Percentiles rank a stretch among this genome's conserved stretches.
phyloP scores from a whole-genome alignment of 2,113 vertebrate genomes.

The Malaclemys terrapin region DNA sequence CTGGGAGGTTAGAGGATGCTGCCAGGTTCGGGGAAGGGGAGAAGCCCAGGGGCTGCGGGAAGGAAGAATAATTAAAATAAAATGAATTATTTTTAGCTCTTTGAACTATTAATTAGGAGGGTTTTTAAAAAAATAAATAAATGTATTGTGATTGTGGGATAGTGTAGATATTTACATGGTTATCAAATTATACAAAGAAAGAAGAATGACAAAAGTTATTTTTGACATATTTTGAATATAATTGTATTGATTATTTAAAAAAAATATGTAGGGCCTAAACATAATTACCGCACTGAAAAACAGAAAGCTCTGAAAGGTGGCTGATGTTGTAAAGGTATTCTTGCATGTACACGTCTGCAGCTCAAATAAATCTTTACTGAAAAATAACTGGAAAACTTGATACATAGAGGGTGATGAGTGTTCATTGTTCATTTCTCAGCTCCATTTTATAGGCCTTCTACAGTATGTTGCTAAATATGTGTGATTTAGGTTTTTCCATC shows the following conservation, averaged over 20 bases:
- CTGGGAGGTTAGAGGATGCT: neutral
- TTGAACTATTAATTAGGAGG: neutral
- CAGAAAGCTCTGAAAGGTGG: neutral
- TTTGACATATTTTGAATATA: neutral
- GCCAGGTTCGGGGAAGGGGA: neutral
- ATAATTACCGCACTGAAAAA: neutral
- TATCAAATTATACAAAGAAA: neutral
- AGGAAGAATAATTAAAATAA: neutral
- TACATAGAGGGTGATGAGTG: neutral
- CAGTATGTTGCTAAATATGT: neutral
- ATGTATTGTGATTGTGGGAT: neutral
- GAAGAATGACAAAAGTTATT: neutral
- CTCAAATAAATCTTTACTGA: neutral
- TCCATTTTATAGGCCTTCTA: neutral
- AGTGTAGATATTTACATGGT: neutral
- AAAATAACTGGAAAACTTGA: neutral
- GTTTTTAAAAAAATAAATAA: neutral
- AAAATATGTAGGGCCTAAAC: neutral
- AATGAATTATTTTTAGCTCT: neutral
- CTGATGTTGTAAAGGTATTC: neutral
- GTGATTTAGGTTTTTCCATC: neutral
- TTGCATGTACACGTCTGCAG: neutral
- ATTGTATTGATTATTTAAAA: neutral
- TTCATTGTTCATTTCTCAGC: neutral
- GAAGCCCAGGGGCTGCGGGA: neutral